Percentiles rank a stretch among this genome's conserved stretches.
phyloP scores from a whole-genome alignment of 2,888 invertebrate genomes.

The Allygus modestus region DNA sequence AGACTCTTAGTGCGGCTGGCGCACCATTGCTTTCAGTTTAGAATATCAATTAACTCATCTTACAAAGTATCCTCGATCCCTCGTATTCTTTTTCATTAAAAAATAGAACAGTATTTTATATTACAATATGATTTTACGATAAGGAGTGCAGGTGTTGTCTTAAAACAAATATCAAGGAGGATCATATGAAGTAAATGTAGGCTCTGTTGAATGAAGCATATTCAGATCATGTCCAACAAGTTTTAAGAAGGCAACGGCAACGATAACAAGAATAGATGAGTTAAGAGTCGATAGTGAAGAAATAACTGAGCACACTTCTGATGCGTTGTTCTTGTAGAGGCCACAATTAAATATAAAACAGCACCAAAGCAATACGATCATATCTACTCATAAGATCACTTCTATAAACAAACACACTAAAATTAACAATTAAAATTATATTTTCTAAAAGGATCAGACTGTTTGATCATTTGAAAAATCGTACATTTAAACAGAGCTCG shows the following conservation, averaged over 20 bases:
- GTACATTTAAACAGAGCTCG: not conserved
- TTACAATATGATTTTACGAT: not conserved
- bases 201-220: not conserved
- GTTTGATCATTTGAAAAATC: too few relatives aligned
- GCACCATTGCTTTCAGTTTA: constrained; percentile 47
- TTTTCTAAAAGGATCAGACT: too few relatives aligned
- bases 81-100: not conserved
- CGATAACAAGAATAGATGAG: not conserved
- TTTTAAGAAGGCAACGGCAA: not conserved
- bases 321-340: constrained; percentile 18
- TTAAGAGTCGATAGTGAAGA: not conserved
- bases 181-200: not conserved
- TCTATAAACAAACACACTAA: not conserved
- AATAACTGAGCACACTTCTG: not conserved
- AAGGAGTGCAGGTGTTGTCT: not conserved
- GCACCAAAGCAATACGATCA: constrained; percentile 5
- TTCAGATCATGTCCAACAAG: not conserved
- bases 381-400: not conserved
- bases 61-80: not conserved
- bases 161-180: not conserved
- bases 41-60: constrained; percentile 14
- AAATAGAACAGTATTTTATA: not conserved
- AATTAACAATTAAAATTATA: not conserved
- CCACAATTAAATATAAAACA: not conserved
- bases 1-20: not conserved